Base-by-base conservation (phyloP, 2,113 vertebrate genomes). In the Romanogobio albipinnatus region DNA sequence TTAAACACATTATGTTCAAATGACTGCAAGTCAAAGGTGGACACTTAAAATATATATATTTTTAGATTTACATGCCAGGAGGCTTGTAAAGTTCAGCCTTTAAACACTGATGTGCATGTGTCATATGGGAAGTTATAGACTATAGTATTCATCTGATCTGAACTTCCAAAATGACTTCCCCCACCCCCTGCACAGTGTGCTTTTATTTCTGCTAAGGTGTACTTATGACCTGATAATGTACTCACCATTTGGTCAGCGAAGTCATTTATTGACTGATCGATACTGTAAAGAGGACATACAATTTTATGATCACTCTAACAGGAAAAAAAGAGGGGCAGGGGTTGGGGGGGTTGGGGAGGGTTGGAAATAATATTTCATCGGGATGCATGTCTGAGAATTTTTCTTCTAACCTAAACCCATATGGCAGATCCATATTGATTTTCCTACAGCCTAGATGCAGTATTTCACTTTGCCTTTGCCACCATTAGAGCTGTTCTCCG, bases 251-350 rank as follows among this genome's bases (percentile, higher is more conserved):
- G 84, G 75, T 77, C 75, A 11, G 53, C 85, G 86, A 77, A 84
- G 75, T 66, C 61, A 74, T 75, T 79, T 86, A 89, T 85, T 76
- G 88, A 89, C 86, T 87, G 84, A 86, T 89, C 79, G 36, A 85
- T 89, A 76, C 71, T 68, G 80, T 68, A 76, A 81, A 88, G 58
- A 84, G 47, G 58, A 59, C 53, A 79, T 70, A 19, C n/a, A 58
- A 15, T 84, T 89, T 87, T 89, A 88, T 87, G 85, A 90, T 88
- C 85, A 81, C 62, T 87, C 59, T 58, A 71, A 82, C 59, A 49
- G 85, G 81, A 86, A 81, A 83, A 85, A 75, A 59, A 78, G 61
- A 11, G 62, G 6, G 9, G 5, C 45, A 2, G 29, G 29, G 29
- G 29, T 1, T 29, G 84, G 83, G 29, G 29, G 29, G 29, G 29